These are phyloP conservation scores for Chlorodrepanis virens DNA, from an alignment of 2,113 vertebrate species.

Conservation along the genomic window DNA sequence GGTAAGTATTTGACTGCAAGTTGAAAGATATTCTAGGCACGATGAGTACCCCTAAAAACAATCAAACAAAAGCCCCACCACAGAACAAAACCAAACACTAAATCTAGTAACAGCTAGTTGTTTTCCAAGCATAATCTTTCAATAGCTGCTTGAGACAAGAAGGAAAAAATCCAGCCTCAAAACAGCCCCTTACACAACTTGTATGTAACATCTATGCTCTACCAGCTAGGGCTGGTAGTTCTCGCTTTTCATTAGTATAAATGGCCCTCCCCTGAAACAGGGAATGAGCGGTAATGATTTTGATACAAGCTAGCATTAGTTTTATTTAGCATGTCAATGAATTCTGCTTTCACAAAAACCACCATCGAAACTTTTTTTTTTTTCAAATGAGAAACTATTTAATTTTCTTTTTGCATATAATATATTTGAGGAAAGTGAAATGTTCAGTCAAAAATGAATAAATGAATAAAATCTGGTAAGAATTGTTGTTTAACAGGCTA, in stretches of 20 bases:
- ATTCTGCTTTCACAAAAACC: background rate
- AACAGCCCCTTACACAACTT: background rate
- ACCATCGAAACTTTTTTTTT: background rate
- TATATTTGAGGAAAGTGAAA: background rate
- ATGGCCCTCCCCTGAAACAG: background rate
- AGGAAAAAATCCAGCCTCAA: background rate
- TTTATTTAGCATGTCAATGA: background rate
- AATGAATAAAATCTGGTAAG: background rate
- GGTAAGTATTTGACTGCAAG: slow-evolving; percentile 24
- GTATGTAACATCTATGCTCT: background rate
- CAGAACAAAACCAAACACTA: background rate
- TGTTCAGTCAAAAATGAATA: background rate
- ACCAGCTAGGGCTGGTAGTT: background rate
- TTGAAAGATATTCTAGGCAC: slow-evolving; percentile 12
- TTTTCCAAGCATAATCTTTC: slow-evolving; percentile 32
- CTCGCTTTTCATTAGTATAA: background rate
- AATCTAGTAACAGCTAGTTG: slow-evolving; percentile 24
- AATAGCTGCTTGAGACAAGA: background rate
- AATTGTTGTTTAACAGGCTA: background rate
- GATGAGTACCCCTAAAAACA: background rate
- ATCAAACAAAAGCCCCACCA: background rate
- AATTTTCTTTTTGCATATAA: background rate
- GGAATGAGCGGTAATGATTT: slow-evolving; percentile 3
- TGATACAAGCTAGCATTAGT: background rate
- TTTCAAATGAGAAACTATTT: background rate